These are phyloP conservation scores for Zophobas morio DNA, from an alignment of 1,140 invertebrate genomes.

Conservation along the genomic window DNA sequence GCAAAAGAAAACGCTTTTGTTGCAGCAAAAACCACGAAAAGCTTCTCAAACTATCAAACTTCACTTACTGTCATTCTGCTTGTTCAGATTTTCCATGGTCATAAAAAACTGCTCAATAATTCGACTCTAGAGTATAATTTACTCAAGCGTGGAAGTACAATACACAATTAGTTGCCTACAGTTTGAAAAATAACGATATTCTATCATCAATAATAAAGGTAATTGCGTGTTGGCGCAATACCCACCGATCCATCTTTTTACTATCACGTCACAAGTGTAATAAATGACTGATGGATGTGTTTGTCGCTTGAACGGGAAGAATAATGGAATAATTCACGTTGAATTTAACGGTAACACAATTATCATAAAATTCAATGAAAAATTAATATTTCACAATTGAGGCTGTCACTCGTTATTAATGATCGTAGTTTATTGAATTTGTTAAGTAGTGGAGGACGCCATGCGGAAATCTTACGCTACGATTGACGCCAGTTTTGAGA, in stretches of 20 bases:
- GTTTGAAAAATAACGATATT: background rate
- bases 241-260: slow-evolving; percentile 32
- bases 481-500: background rate
- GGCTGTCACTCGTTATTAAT: slow-evolving; percentile 19
- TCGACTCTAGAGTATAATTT: no score
- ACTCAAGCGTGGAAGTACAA: no score
- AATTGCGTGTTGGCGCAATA: slow-evolving; percentile 33
- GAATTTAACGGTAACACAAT: slow-evolving; percentile 34
- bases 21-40: no score
- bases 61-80: no score
- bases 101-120: no score
- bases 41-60: no score
- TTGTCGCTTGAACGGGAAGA: slow-evolving; percentile 26
- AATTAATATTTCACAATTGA: slow-evolving; percentile 38
- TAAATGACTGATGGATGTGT: slow-evolving; percentile 35
- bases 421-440: slow-evolving; percentile 19
- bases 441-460: background rate
- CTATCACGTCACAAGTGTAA: slow-evolving; percentile 34
- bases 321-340: slow-evolving; percentile 38
- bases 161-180: no score
- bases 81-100: no score
- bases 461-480: background rate
- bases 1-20: no score
- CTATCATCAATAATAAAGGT: slow-evolving; percentile 13
- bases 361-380: slow-evolving; percentile 41